Percentiles rank a stretch among this genome's conserved stretches.
Conservation (phyloP, 2,113 vertebrate species). For the Forbesichthys agassizii region DNA sequence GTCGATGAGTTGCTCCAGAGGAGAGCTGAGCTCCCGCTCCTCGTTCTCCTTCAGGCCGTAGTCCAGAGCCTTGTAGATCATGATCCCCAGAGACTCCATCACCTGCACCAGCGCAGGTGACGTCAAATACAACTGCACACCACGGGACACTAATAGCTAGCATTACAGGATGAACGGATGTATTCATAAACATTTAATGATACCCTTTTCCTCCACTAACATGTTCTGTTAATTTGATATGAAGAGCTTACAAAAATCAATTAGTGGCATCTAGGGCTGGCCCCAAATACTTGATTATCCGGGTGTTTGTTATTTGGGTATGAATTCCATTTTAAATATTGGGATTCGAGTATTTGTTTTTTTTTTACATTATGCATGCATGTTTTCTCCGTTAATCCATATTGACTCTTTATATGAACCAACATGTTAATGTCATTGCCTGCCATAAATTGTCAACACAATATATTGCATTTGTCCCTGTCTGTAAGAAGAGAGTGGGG, state of each 20-base stretch:
- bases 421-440: no score
- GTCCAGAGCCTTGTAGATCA: conserved; percentile 98
- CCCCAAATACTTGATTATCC: no score
- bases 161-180: neutral
- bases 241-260: neutral
- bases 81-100: conserved; percentile 94
- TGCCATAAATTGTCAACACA: no score
- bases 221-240: neutral
- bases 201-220: neutral
- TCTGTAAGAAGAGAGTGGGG: no score
- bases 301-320: no score
- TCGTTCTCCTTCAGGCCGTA: conserved; percentile 96
- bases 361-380: no score
- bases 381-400: no score
- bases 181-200: neutral
- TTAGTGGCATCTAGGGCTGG: neutral
- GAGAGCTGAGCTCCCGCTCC: conserved; percentile 93
- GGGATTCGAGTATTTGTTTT: no score
- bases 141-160: conserved; percentile 2
- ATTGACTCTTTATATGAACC: no score
- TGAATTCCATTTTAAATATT: no score
- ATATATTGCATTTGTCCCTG: no score
- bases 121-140: no score
- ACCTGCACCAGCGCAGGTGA: conserved; percentile 69
- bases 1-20: conserved; percentile 93